Evolutionary conservation across 2,797 vertebrate species (phyloP), one percentile per base, ranked within the genome.

Genomic region (Anas acuta): DNA sequence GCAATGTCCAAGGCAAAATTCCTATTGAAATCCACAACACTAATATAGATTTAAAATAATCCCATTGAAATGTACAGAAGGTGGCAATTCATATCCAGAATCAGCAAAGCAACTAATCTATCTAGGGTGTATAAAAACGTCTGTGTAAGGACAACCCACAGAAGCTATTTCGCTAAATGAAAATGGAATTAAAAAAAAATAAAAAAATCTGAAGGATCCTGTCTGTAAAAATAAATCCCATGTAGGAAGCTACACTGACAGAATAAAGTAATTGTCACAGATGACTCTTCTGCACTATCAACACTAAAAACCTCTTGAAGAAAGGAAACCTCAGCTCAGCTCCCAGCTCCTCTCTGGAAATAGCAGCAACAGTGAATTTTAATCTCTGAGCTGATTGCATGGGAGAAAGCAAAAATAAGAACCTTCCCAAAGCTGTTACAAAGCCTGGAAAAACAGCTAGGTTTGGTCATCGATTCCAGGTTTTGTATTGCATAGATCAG

Each of bases 221-320:
- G 69, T n/a, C 89, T 84, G 41, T 84, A 96, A 97, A 96, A 96
- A 95, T 97, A 96, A 93, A 92, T 82, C 73, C 53, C 75, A 64
- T 83, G 92, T 90, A 91, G 93, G 94, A 96, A 97, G 83, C 30
- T 2, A 61, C 77, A 87, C 51, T 93, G 93, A 91, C 90, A 95
- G 92, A 88, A 73, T 53, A 82, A 93, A 89, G 69, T 57, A 37
- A 86, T 92, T 91, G 72, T 90, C 90, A 83, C 90, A 83, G 88
- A 90, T 94, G 88, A 92, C 74, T 94, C 60, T 96, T 89, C 84
- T 2, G 1, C 67, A 76, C 79, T 79, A 88, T 72, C 84, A 86
- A 84, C 77, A 76, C 81, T 81, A 75, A 91, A 94, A 93, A 88
- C 7, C 66, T 35, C 74, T 86, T 92, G 84, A 65, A 83, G 60